These are phyloP conservation scores for Oligia strigilis DNA, from an alignment of 2,888 invertebrate species.

Conservation along the genomic window DNA sequence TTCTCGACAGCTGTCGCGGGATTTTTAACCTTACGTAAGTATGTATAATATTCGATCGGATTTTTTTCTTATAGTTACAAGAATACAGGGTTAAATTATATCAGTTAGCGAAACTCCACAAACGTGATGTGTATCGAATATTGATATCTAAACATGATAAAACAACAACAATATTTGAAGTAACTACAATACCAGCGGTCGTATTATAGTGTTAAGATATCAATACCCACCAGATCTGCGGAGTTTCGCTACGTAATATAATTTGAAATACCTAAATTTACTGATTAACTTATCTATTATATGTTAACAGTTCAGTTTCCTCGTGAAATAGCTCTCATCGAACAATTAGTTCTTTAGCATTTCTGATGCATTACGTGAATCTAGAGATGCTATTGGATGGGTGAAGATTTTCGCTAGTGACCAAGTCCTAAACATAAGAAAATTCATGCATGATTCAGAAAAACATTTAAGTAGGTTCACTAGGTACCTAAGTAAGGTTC, in stretches of 20 bases:
- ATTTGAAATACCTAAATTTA: not conserved
- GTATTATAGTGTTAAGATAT: not conserved
- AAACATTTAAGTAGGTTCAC: not conserved
- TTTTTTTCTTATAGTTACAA: not conserved
- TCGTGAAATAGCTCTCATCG: not conserved
- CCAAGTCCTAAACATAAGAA: not conserved
- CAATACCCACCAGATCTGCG: not conserved
- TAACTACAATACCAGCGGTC: not conserved
- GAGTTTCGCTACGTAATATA: not conserved
- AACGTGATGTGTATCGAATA: too few species aligned
- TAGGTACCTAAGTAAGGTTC: too few species aligned
- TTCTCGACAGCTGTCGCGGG: constrained; percentile 11
- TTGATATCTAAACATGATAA: not conserved
- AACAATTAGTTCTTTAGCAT: not conserved
- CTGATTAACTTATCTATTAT: not conserved
- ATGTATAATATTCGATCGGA: not conserved
- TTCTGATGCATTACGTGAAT: not conserved
- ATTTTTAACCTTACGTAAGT: constrained; percentile 12
- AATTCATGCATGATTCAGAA: not conserved
- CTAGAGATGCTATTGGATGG: not conserved
- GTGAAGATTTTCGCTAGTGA: not conserved
- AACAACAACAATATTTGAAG: not conserved
- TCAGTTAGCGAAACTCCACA: not conserved
- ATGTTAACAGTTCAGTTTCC: not conserved
- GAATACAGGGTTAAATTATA: not conserved